These are phyloP conservation scores for human DNA, from an alignment of 2,113 vertebrate genomes.

Conservation along the genomic window GRCh38 chr22:46578001-46578500, in stretches of 20 bases:
- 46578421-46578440: constrained; percentile 17
- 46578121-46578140: not conserved
- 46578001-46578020: not conserved
- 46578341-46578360: not conserved
- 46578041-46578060: not conserved
- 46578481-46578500: accelerated
- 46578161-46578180: not conserved
- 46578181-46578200: not conserved
- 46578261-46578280: not conserved
- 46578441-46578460: not conserved
- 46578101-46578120: not conserved
- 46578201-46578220: not conserved
- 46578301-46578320: not conserved
- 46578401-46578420: not conserved
- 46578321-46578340: too few relatives aligned
- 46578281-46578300: not conserved
- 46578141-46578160: not conserved
- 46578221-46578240: not conserved
- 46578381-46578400: not conserved
- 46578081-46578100: not conserved
- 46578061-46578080: not conserved
- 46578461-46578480: not conserved
- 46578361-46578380: not conserved
- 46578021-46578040: not conserved
- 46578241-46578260: not conserved